Evolutionary conservation across 1,140 invertebrate species (phyloP).

Genomic region (Heterodera carotae): DNA sequence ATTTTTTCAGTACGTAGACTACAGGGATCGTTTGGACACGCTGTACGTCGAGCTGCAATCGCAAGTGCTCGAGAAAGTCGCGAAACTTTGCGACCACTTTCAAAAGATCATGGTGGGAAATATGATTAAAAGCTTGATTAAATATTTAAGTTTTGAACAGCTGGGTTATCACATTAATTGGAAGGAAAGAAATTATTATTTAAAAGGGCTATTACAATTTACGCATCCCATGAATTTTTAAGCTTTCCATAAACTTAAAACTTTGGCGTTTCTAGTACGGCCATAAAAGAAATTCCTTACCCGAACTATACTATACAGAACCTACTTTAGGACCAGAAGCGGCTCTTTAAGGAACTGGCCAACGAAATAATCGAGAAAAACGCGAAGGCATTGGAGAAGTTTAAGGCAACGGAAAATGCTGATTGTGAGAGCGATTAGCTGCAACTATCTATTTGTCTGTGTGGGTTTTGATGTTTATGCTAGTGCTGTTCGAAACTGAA

Average conservation of each 20-base stretch:
- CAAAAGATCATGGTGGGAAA: neutral
- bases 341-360: neutral
- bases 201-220: no score
- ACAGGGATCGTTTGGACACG: conserved; percentile 8
- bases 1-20: conserved; percentile 11
- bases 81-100: conserved; percentile 22
- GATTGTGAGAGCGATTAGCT: no score
- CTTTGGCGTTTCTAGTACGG: no score
- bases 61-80: conserved; percentile 9
- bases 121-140: neutral
- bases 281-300: no score
- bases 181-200: neutral
- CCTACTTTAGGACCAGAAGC: conserved; percentile 22
- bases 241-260: no score
- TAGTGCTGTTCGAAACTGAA: no score
- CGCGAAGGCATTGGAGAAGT: neutral
- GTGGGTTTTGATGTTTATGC: no score
- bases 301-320: no score
- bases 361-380: conserved; percentile 7
- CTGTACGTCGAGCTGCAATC: conserved; percentile 11
- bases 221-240: no score
- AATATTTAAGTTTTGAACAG: neutral
- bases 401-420: neutral
- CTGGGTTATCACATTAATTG: no score
- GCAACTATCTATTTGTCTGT: no score